Conservation (phyloP, 2,888 invertebrate species). For the Melanophora roralis region DNA sequence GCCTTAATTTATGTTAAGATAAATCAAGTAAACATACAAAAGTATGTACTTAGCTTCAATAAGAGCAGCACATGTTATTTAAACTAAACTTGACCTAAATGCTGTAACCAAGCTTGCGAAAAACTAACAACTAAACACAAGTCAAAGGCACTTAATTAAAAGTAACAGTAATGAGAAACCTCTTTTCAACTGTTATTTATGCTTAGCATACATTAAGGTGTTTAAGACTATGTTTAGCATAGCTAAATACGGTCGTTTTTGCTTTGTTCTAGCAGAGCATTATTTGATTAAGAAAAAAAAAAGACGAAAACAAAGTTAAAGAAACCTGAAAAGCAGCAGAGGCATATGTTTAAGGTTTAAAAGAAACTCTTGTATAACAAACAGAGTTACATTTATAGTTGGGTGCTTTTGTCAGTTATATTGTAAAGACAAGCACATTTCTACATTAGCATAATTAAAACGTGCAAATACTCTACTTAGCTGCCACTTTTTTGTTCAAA, state of each 20-base stretch:
- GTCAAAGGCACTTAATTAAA: constrained; percentile 41
- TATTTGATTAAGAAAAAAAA: neutral
- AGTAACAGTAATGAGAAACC: constrained; percentile 26
- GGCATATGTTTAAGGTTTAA: constrained; percentile 23
- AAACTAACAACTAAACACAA: neutral
- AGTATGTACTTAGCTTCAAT: neutral
- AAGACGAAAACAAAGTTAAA: neutral
- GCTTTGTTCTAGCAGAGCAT: neutral
- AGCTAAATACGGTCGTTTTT: neutral
- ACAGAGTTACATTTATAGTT: too few relatives aligned
- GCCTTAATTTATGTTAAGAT: constrained; percentile 46
- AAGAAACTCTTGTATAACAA: neutral
- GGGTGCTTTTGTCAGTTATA: neutral
- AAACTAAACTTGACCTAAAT: constrained; percentile 55
- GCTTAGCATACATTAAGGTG: constrained; percentile 41
- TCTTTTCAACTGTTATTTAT: constrained; percentile 47
- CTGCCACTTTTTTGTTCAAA: constrained; percentile 39
- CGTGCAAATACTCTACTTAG: constrained; percentile 55
- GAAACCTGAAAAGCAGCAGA: neutral
- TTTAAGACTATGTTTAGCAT: neutral
- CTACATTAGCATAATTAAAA: constrained; percentile 67
- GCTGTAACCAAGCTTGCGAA: neutral
- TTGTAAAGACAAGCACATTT: constrained; percentile 46
- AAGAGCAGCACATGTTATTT: neutral
- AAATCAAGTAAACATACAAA: neutral